Evolutionary conservation across 2,113 vertebrate genomes (phyloP).

Genomic region (Toxostoma redivivum): DNA sequence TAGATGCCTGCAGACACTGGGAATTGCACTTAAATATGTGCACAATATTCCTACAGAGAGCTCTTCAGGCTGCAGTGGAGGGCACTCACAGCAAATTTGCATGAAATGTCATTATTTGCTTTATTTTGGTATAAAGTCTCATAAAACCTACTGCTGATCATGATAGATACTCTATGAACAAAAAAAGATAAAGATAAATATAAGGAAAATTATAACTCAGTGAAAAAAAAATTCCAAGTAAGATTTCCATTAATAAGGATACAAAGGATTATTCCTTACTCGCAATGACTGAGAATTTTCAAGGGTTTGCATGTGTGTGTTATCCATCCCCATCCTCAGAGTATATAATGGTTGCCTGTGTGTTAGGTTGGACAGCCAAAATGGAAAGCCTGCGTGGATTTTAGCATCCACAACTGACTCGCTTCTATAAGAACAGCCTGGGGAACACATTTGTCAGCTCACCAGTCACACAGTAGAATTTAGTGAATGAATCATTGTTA

Average conservation of each 20-base stretch:
- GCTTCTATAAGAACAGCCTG: neutral
- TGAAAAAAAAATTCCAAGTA: neutral
- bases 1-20: neutral
- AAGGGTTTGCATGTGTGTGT: neutral
- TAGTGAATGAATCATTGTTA: conserved; percentile 11
- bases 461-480: neutral
- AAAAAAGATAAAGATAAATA: neutral
- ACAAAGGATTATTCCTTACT: neutral
- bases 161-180: neutral
- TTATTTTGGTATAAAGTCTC: neutral
- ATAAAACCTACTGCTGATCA: neutral
- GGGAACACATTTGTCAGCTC: conserved; percentile 22
- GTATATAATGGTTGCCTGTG: neutral
- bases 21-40: neutral
- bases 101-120: neutral
- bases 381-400: neutral
- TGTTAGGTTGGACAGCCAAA: neutral
- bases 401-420: neutral
- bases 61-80: neutral
- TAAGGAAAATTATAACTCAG: neutral
- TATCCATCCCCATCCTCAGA: neutral
- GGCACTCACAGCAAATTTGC: neutral
- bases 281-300: neutral
- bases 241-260: neutral
- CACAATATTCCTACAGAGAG: neutral